These are phyloP conservation scores for Astreopora myriophthalma DNA, from an alignment of 64 coral and sea anemone species.

Conservation along the genomic window DNA sequence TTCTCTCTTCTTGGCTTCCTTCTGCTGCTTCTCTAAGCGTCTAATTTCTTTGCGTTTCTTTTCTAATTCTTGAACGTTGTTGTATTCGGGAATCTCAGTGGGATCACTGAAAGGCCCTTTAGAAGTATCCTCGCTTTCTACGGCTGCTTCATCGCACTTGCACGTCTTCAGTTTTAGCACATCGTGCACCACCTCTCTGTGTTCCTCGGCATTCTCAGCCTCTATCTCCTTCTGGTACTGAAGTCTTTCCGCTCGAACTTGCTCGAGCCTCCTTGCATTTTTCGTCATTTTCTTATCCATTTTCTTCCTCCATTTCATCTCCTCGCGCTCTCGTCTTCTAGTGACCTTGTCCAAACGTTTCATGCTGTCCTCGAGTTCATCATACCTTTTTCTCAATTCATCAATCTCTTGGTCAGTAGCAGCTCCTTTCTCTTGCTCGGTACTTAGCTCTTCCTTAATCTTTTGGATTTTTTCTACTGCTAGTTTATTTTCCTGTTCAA, in stretches of 20 bases:
- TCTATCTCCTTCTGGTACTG: not conserved
- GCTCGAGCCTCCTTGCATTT: not conserved
- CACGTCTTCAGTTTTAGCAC: too few species aligned
- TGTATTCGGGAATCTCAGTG: not conserved
- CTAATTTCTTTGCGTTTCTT: not conserved
- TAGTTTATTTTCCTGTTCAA: not conserved
- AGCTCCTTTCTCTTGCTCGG: not conserved
- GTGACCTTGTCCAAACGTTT: not conserved
- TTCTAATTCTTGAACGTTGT: not conserved
- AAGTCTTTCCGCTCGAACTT: not conserved
- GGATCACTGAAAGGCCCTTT: not conserved
- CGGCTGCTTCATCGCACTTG: not conserved
- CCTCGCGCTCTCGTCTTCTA: conserved; percentile 15
- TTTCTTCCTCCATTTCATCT: not conserved
- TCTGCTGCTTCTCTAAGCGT: not conserved
- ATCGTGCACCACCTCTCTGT: not conserved
- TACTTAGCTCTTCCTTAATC: not conserved
- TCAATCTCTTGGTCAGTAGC: not conserved
- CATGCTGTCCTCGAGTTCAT: not conserved
- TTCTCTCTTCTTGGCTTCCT: not conserved
- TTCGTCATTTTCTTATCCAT: not conserved
- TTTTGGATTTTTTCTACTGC: not conserved
- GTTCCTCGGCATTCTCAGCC: not conserved
- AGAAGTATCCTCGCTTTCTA: not conserved
- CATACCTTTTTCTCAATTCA: not conserved